phyloP scores from a whole-genome alignment of 1,140 invertebrate genomes.

The Babylonia areolata region DNA sequence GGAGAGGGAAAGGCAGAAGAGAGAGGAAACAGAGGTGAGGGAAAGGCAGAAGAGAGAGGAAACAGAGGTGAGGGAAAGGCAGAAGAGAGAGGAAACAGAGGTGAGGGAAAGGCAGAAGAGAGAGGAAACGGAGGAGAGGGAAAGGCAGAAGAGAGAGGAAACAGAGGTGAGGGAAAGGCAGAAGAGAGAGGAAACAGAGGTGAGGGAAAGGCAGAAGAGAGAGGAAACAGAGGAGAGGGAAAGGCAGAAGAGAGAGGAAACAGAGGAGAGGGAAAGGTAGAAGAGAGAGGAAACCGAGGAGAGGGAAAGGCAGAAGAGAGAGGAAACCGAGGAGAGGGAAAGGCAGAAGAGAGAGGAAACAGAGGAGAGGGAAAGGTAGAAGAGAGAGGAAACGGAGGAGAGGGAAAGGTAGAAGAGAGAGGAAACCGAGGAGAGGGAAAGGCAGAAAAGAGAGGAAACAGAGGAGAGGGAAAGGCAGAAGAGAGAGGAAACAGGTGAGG shows the following conservation, averaged over 20 bases:
- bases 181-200: no score
- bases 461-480: no score
- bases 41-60: not conserved
- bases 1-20: slow-evolving; percentile 56
- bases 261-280: not conserved
- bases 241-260: not conserved
- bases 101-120: not conserved
- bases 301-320: not conserved
- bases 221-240: not conserved
- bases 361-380: not conserved
- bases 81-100: not conserved
- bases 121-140: not conserved
- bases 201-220: not conserved
- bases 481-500: no score
- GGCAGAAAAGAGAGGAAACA: no score
- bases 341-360: not conserved
- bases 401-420: not conserved
- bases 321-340: not conserved
- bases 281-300: not conserved
- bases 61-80: not conserved
- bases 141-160: not conserved
- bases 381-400: not conserved
- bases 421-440: not conserved
- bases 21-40: not conserved
- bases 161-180: no score